These are phyloP conservation scores for Hyalella azteca DNA, from an alignment of 2,888 invertebrate genomes.

Conservation along the genomic window DNA sequence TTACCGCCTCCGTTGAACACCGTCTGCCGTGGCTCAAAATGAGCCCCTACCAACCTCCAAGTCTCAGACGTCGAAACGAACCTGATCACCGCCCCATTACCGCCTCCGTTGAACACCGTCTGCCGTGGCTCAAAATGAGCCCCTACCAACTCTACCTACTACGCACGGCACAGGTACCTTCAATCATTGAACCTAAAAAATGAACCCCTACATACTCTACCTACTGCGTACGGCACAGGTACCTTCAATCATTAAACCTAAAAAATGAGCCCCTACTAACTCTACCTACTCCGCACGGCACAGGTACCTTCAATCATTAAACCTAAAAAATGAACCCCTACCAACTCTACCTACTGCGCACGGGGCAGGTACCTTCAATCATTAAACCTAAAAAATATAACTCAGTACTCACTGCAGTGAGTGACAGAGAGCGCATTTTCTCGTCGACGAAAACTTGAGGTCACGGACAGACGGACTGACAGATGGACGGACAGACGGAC, in stretches of 20 bases:
- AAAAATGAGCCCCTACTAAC: conserved; percentile 16
- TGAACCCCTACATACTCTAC: too few species aligned
- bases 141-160: conserved; percentile 40
- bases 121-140: conserved; percentile 36
- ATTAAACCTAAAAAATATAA: too few species aligned
- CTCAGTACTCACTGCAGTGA: too few species aligned
- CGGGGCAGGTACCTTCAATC: conserved; percentile 46
- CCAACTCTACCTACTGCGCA: conserved; percentile 38
- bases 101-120: background rate
- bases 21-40: conserved; percentile 38
- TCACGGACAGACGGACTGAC: too few species aligned
- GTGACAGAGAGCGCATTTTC: too few species aligned
- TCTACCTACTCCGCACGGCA: conserved; percentile 41
- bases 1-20: background rate
- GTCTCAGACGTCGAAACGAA: too few species aligned
- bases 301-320: conserved; percentile 44
- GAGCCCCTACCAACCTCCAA: conserved; percentile 22
- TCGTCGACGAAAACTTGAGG: too few species aligned
- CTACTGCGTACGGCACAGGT: too few species aligned
- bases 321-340: conserved; percentile 14
- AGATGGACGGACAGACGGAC: too few species aligned
- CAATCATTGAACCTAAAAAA: too few species aligned
- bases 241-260: too few species aligned
- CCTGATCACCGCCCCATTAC: background rate
- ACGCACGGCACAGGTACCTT: conserved; percentile 42